A percentile compares a stretch with the other conserved stretches of the same genome.
These are phyloP conservation scores for Neofelis nebulosa DNA, from an alignment of 2,113 vertebrate genomes.

Conservation along the genomic window DNA sequence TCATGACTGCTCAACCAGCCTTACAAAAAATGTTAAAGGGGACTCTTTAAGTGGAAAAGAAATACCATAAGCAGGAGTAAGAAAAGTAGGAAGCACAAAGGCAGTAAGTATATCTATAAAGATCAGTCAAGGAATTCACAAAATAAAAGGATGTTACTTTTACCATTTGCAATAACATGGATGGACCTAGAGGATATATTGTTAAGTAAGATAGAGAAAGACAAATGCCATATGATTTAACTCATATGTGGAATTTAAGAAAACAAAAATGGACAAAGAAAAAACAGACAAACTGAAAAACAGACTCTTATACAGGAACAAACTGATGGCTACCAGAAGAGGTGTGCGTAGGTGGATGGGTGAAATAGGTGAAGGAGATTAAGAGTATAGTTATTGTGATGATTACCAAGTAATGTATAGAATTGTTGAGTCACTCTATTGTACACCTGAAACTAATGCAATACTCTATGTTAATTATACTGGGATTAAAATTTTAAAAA, in stretches of 20 bases:
- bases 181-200: background rate
- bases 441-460: background rate
- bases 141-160: background rate
- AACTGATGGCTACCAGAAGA: background rate
- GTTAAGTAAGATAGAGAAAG: background rate
- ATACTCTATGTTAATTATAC: background rate
- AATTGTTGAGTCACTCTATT: background rate
- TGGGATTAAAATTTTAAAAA: background rate
- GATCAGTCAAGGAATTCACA: too few species aligned
- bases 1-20: too few species aligned
- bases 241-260: background rate
- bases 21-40: too few species aligned
- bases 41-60: too few species aligned
- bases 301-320: background rate
- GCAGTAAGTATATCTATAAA: too few species aligned
- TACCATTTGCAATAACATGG: background rate
- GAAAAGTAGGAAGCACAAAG: too few species aligned
- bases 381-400: background rate
- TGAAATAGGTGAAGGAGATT: background rate
- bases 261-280: background rate
- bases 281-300: background rate
- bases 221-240: background rate
- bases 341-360: background rate
- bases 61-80: too few species aligned
- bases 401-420: background rate